Base-by-base conservation (phyloP, 2,113 vertebrate genomes). In the Numenius arquata region DNA sequence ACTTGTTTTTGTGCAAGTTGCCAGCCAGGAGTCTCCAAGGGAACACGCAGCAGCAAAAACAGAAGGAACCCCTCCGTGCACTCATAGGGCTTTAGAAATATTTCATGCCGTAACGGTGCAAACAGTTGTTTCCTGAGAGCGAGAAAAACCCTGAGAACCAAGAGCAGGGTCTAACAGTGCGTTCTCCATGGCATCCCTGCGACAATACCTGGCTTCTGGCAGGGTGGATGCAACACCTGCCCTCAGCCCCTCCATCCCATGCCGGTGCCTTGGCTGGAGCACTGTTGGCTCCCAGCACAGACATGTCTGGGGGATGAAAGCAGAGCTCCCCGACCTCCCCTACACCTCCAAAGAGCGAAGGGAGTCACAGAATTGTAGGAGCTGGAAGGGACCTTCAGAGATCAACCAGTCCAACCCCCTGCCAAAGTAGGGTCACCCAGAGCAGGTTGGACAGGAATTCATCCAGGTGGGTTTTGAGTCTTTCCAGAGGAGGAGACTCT, bases 201-300 rank as follows among this genome's bases (percentile, higher is more conserved):
- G 25, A 45, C 16, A 86, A 41, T 6, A 12, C 19, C 23, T 43
- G 14, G 29, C 8, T 90, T 65, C 86, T 76, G 78, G 13, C 67
- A 83, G 38, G 0, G 0, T 8, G 20, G 41, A 11, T 15, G 19
- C 14, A 65, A 34, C 0, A 1, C 2, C 41, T 71, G 38, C 40
- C 71, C 45, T 79, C 63, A 70, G 34, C 32, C 26, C 30, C n/a
- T 6, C 11, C 29, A 27, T 2, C 30, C 32, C 55, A 15, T 1
- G 3, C 29, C 22, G 4, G 11, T 66, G 29, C 30, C 48, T 62
- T 14, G 6, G 30, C 30, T 52, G 30, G 18, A 43, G 15, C 4
- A 8, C 41, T 48, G 23, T 4, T 73, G 40, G 22, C 5, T 34
- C 5, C 38, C 56, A 38, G n/a, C 38, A 67, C 38, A 78, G 52